phyloP scores from a whole-genome alignment of 1,140 invertebrate species.

The Odontomachus brunneus region DNA sequence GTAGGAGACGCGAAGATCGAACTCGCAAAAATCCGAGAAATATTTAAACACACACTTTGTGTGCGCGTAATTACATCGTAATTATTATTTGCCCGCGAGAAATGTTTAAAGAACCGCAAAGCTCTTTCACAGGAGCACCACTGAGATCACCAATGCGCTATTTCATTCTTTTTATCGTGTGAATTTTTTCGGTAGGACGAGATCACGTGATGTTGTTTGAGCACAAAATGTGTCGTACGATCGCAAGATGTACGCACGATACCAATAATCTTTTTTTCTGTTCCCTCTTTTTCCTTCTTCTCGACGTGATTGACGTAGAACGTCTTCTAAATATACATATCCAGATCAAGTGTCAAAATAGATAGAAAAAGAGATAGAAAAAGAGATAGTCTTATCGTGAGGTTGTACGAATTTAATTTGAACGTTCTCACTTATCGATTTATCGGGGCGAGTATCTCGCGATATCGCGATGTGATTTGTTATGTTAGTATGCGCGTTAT shows the following conservation, averaged over 20 bases:
- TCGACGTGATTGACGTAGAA: conserved; percentile 8
- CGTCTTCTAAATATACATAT: not conserved
- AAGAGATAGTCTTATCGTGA: not conserved
- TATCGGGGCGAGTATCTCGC: not conserved
- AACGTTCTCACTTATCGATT: conserved; percentile 1
- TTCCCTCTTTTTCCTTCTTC: not conserved
- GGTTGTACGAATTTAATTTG: conserved; percentile 19
- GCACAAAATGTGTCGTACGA: conserved; percentile 1
- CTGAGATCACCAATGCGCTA: too few species aligned
- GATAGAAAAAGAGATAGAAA: conserved; percentile 1
- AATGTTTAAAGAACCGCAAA: too few species aligned
- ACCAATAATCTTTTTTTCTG: not conserved
- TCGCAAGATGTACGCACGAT: conserved; percentile 21
- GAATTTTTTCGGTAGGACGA: not conserved
- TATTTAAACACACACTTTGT: not conserved
- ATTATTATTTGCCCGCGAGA: too few species aligned
- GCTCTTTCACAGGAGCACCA: too few species aligned
- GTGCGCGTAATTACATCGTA: too few species aligned
- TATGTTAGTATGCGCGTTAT: too few species aligned
- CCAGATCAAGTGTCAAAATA: conserved; percentile 29
- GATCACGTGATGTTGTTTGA: conserved; percentile 18
- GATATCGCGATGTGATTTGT: not conserved
- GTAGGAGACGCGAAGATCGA: too few species aligned
- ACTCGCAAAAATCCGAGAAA: not conserved
- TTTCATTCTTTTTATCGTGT: too few species aligned